These are phyloP conservation scores for Tragulus kanchil DNA, from an alignment of 2,113 vertebrate species.

Conservation along the genomic window DNA sequence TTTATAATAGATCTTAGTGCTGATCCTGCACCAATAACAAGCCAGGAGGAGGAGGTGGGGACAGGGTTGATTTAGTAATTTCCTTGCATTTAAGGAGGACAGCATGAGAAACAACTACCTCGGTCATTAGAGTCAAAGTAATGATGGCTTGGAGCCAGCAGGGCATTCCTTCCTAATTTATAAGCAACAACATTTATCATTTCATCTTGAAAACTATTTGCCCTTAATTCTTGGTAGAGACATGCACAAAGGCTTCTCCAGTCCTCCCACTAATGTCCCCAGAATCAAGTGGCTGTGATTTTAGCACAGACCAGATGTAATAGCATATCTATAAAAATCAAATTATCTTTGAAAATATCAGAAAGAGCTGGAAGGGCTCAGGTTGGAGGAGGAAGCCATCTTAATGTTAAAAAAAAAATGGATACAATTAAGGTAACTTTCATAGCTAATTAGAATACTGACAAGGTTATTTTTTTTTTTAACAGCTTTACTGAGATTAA, in stretches of 20 bases:
- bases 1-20: neutral
- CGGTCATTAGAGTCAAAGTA: neutral
- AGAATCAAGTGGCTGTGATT: neutral
- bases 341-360: slow-evolving; percentile 42
- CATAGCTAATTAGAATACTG: slow-evolving; percentile 43
- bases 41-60: neutral
- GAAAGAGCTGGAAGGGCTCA: neutral
- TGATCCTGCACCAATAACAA: neutral
- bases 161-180: neutral
- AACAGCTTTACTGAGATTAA: slow-evolving; percentile 35
- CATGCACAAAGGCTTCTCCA: neutral
- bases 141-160: neutral
- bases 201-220: slow-evolving; percentile 59
- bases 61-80: neutral
- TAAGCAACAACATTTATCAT: slow-evolving; percentile 9
- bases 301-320: neutral
- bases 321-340: slow-evolving; percentile 4
- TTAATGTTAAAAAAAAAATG: neutral
- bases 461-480: neutral
- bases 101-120: neutral
- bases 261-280: neutral
- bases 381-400: slow-evolving; percentile 1
- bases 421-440: slow-evolving; percentile 6
- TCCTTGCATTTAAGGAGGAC: neutral
- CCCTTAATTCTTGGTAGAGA: slow-evolving; percentile 28